phyloP scores from a whole-genome alignment of 2,888 invertebrate species.

The Bombylius major region DNA sequence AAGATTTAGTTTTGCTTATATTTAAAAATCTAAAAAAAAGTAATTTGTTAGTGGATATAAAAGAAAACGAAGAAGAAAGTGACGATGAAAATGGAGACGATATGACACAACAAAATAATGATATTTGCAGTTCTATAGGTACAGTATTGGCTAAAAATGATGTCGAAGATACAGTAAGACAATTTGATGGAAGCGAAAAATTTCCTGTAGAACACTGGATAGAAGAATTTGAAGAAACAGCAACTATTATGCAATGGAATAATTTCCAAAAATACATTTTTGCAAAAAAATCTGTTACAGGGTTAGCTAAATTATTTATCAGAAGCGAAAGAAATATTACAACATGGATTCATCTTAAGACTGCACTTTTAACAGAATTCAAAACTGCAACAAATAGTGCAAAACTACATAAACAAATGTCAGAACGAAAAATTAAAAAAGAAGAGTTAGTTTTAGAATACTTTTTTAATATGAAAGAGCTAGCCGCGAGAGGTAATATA shows the following conservation, averaged over 20 bases:
- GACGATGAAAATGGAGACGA: background rate
- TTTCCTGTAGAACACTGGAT: background rate
- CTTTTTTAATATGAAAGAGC: constrained; percentile 6
- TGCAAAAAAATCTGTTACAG: background rate
- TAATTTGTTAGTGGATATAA: too few species aligned
- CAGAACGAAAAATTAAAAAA: constrained; percentile 1
- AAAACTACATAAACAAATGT: constrained; percentile 4
- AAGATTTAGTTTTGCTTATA: too few species aligned
- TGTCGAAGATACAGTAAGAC: constrained; percentile 7
- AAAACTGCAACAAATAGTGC: background rate
- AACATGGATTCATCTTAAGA: constrained; percentile 4
- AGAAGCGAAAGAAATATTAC: background rate
- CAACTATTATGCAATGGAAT: background rate
- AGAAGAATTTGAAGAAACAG: background rate
- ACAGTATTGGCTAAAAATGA: background rate
- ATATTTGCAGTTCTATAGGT: background rate
- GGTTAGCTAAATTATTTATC: background rate
- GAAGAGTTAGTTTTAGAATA: constrained; percentile 6
- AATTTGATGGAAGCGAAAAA: background rate
- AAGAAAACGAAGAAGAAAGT: background rate
- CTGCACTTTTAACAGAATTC: constrained; percentile 4
- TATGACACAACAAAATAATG: background rate
- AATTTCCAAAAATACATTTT: background rate
- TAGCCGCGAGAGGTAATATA: background rate
- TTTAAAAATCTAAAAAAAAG: too few species aligned